A percentile compares a stretch with the other conserved stretches of the same genome.
Evolutionary conservation across 2,888 invertebrate genomes (phyloP).

Genomic region (Lasioglossum marginatum): DNA sequence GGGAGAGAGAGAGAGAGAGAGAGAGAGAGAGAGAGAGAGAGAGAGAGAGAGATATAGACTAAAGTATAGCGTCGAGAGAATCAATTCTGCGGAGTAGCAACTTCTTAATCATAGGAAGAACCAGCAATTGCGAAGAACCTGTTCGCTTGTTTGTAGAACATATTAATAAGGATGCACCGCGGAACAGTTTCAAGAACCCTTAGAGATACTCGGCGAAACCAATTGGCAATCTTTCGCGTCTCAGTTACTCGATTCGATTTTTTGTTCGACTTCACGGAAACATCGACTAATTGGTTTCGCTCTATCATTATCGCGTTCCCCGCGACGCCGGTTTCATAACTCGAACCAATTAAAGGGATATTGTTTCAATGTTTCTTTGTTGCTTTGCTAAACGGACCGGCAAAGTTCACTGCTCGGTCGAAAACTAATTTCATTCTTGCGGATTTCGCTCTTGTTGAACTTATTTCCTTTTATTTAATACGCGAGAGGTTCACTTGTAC

Average conservation of each 20-base stretch:
- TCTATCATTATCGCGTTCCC: not conserved
- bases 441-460: not conserved
- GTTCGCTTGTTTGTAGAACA: conserved; percentile 12
- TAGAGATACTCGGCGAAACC: not conserved
- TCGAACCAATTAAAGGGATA: conserved; percentile 4
- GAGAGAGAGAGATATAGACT: no score
- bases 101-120: conserved; percentile 10
- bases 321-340: not conserved
- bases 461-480: not conserved
- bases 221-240: conserved; percentile 22
- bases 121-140: conserved; percentile 20
- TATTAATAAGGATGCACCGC: conserved; percentile 30
- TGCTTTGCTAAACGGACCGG: not conserved
- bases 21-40: not conserved
- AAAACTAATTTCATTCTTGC: not conserved
- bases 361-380: not conserved
- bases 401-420: not conserved
- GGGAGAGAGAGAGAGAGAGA: not conserved
- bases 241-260: conserved; percentile 3
- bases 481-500: not conserved
- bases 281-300: conserved; percentile 5
- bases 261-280: not conserved
- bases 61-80: not conserved
- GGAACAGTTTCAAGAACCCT: conserved; percentile 4
- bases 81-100: conserved; percentile 26